Percentiles rank a stretch among this genome's conserved stretches.
These are phyloP conservation scores for Antheraea assamensis DNA, from an alignment of 2,888 invertebrate genomes.

Conservation along the genomic window DNA sequence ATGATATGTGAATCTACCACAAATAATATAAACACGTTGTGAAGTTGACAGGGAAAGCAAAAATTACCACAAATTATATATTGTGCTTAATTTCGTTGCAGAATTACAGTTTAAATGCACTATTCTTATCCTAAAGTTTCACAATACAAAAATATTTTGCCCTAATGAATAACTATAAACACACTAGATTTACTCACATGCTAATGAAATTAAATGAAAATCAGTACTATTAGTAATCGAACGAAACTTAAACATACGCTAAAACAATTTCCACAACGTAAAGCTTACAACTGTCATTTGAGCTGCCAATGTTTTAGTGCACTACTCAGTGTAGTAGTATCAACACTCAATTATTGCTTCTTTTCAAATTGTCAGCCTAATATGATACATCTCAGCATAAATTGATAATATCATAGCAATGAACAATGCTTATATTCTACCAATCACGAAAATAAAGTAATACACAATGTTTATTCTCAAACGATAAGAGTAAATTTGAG, in stretches of 20 bases:
- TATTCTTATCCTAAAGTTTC: constrained; percentile 64
- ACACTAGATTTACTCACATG: constrained; percentile 56
- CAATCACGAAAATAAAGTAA: constrained; percentile 26
- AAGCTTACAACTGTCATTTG: constrained; percentile 39
- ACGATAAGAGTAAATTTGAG: constrained; percentile 23
- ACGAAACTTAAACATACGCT: constrained; percentile 29
- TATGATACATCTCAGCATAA: constrained; percentile 20
- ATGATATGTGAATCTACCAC: not conserved
- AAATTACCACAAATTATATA: constrained; percentile 31
- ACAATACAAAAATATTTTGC: constrained; percentile 78
- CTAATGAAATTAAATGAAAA: constrained; percentile 38
- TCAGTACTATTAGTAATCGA: constrained; percentile 43
- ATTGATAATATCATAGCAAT: constrained; percentile 17
- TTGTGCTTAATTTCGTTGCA: constrained; percentile 40
- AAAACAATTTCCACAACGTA: constrained; percentile 30
- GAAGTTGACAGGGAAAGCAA: not conserved
- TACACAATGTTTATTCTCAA: constrained; percentile 17
- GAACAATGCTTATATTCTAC: constrained; percentile 18
- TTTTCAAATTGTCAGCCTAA: constrained; percentile 30
- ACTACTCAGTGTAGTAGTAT: constrained; percentile 8
- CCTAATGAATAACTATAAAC: constrained; percentile 72
- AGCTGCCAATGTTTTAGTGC: constrained; percentile 40
- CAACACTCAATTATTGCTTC: constrained; percentile 29
- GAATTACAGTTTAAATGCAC: constrained; percentile 65
- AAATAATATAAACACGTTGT: not conserved